These are phyloP conservation scores for Trachythela sp. DNA, from an alignment of 64 coral and sea anemone species.

Conservation along the genomic window DNA sequence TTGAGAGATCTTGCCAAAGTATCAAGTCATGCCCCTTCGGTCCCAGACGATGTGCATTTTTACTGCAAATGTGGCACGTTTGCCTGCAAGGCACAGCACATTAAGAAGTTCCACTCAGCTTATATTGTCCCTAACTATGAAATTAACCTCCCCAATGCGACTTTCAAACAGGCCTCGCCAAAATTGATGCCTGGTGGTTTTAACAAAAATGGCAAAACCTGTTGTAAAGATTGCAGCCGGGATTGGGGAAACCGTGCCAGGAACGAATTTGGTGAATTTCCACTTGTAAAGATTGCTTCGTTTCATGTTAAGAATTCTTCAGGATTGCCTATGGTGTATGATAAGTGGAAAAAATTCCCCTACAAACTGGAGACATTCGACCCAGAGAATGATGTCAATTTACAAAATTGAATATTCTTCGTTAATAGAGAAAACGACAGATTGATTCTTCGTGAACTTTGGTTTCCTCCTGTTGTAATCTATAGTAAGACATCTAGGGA, in stretches of 20 bases:
- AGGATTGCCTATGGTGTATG: not conserved
- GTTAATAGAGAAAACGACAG: too few species aligned
- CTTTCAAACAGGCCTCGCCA: not conserved
- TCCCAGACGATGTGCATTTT: not conserved
- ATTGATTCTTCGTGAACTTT: too few species aligned
- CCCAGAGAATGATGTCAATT: not conserved
- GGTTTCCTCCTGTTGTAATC: too few species aligned
- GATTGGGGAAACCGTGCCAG: not conserved
- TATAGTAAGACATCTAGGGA: too few species aligned
- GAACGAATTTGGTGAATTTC: not conserved
- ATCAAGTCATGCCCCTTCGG: not conserved
- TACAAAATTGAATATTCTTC: not conserved
- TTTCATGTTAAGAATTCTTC: not conserved
- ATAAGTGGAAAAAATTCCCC: not conserved
- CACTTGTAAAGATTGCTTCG: not conserved
- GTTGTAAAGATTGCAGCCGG: not conserved
- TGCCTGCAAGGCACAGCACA: not conserved
- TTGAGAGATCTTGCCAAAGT: not conserved
- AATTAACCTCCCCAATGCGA: not conserved
- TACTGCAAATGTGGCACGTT: not conserved
- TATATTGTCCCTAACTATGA: not conserved
- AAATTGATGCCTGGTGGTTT: not conserved
- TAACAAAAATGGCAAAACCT: not conserved
- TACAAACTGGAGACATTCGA: not conserved
- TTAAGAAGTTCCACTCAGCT: not conserved